phyloP scores from a whole-genome alignment of 2,888 invertebrate genomes.

The Trissolcus japonicus region DNA sequence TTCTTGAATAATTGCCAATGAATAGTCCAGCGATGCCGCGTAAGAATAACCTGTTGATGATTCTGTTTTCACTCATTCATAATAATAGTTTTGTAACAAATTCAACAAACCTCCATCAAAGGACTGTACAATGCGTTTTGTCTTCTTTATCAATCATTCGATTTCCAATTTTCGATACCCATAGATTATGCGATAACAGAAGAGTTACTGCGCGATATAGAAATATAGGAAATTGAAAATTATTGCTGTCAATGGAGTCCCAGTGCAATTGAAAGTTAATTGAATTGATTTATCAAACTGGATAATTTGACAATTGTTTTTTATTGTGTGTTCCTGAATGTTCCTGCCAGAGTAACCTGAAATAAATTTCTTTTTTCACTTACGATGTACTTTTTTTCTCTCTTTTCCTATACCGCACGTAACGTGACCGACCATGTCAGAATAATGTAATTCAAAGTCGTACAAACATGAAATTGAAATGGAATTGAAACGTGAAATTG shows the following conservation, averaged over 20 bases:
- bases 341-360: conserved; percentile 10
- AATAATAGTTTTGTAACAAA: too few relatives aligned
- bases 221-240: too few relatives aligned
- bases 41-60: conserved; percentile 74
- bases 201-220: too few relatives aligned
- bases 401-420: conserved; percentile 16
- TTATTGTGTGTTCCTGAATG: conserved; percentile 18
- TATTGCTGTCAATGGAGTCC: too few relatives aligned
- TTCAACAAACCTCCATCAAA: too few relatives aligned
- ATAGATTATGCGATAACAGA: too few relatives aligned
- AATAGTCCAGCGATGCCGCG: conserved; percentile 66
- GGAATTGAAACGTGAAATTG: conserved; percentile 54
- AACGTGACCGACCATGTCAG: conserved; percentile 38
- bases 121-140: too few relatives aligned
- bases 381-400: not conserved
- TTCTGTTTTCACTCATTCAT: conserved; percentile 52
- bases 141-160: too few relatives aligned
- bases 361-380: conserved; percentile 8
- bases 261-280: too few relatives aligned
- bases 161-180: too few relatives aligned
- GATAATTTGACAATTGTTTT: too few relatives aligned
- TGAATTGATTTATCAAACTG: too few relatives aligned
- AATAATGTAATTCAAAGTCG: conserved; percentile 51
- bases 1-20: conserved; percentile 72
- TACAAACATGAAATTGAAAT: conserved; percentile 54